Base-by-base conservation (phyloP, 2,888 invertebrate genomes). In the Therioaphis trifolii region DNA sequence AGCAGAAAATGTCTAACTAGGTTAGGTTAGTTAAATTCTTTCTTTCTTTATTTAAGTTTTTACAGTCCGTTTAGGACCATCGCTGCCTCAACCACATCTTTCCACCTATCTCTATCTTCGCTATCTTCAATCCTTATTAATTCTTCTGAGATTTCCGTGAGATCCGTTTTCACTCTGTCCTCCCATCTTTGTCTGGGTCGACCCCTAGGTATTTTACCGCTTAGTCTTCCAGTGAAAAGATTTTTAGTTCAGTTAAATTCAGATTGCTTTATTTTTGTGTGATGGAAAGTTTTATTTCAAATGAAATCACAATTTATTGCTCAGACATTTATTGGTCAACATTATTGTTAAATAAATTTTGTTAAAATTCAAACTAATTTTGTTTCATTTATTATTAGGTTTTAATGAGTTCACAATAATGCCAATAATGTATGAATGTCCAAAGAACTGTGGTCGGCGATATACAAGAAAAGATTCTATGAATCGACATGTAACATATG, bases 401-500 rank as follows among this genome's bases (percentile, higher is more conserved):
- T 9, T 24, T 7, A 18, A 18, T 18, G 68, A 55, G 21, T 40
- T n/a, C 12, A 18, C n/a, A 15, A 7, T 4, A 12, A 35, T 24
- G 29, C 63, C 74, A 14, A 7, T 29, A 15, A 72, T 72, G 58
- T 85, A 35, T 43, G 43, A 24, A 0, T 85, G 84, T 72, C 82
- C 85, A 1, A 85, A 85, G 43, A 85, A 85, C 7, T 84, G 85
- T 40, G 85, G 85, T 18, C 85, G 74, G 55, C 43, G 21, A 24
- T 87, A 85, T 78, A 85, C 85, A 24, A 79, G 82, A 58, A 84
- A 84, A 61, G 84, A 84, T 14, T 84, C 85, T 24, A 63, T 86
- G 55, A 75, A 74, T 18, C 58, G 84, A 4, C 87, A 87, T 43
- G 84, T 29, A 85, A 87, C 80, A 58, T 77, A 76, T 24, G 88